Conservation (phyloP, 2,113 vertebrate species). For the Oryctolagus cuniculus region DNA sequence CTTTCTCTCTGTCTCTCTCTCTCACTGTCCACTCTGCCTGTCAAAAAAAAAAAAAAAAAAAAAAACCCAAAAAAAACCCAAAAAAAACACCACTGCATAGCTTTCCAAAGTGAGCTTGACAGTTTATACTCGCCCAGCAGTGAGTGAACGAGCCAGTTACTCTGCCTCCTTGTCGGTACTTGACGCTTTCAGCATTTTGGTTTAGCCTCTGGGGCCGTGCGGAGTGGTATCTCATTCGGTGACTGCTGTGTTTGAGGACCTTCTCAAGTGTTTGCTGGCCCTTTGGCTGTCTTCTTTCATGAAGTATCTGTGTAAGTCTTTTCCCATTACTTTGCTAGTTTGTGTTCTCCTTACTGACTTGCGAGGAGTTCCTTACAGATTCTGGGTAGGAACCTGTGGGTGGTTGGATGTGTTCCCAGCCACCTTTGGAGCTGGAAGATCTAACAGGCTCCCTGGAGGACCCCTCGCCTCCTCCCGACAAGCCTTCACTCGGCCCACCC, state of each 20-base stretch:
- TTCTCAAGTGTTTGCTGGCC: neutral
- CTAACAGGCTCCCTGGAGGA: neutral
- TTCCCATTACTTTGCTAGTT: neutral
- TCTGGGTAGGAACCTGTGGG: neutral
- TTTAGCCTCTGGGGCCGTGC: neutral
- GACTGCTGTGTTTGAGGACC: neutral
- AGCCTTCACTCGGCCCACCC: neutral
- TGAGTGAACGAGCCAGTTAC: accelerated
- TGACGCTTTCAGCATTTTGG: neutral
- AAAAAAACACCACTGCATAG: too few relatives aligned
- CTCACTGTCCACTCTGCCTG: too few relatives aligned
- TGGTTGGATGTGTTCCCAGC: neutral
- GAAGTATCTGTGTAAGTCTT: neutral
- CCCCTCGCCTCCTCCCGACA: neutral
- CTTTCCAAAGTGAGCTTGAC: neutral
- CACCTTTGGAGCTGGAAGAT: neutral
- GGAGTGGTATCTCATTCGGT: neutral
- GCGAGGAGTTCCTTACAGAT: neutral
- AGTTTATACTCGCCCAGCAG: neutral
- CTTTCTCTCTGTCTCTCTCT: too few relatives aligned
- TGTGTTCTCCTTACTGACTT: neutral
- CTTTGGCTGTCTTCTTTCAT: neutral
- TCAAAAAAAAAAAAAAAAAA: too few relatives aligned
- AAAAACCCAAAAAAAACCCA: too few relatives aligned
- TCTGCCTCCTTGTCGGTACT: neutral